These are phyloP conservation scores for Bettongia penicillata DNA, from an alignment of 2,113 vertebrate genomes.

Conservation along the genomic window DNA sequence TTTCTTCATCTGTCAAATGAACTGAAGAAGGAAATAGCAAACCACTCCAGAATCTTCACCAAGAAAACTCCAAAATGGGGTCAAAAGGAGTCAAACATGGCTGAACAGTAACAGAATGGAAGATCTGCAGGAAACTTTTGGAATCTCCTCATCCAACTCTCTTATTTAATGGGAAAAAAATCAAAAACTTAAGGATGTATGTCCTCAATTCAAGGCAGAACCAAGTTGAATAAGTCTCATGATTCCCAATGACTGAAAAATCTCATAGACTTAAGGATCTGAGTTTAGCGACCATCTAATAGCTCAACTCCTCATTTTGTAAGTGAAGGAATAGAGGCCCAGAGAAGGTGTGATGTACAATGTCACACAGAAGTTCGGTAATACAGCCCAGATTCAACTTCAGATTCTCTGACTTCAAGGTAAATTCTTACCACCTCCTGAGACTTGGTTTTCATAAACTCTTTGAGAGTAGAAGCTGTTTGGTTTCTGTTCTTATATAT, in stretches of 20 bases:
- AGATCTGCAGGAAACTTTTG: neutral
- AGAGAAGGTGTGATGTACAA: neutral
- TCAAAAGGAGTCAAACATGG: too few relatives aligned
- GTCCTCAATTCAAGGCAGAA: neutral
- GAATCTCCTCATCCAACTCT: neutral
- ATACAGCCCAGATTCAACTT: neutral
- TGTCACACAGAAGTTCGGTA: neutral
- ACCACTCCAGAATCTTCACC: too few relatives aligned
- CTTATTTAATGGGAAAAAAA: neutral
- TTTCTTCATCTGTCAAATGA: too few relatives aligned
- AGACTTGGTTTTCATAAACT: neutral
- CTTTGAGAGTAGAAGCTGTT: neutral
- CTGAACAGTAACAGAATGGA: too few relatives aligned
- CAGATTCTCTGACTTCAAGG: neutral
- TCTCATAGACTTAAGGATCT: too few relatives aligned
- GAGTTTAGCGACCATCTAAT: too few relatives aligned
- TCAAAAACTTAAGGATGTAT: neutral
- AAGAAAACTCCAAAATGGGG: too few relatives aligned
- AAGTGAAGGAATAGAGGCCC: neutral
- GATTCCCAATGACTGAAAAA: neutral
- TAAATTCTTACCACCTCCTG: neutral
- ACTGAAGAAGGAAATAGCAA: too few relatives aligned
- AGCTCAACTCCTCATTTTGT: neutral
- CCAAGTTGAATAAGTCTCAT: neutral
- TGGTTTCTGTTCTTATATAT: neutral